Evolutionary conservation across 2,888 invertebrate genomes (phyloP).

Genomic region (Unio pictorum): DNA sequence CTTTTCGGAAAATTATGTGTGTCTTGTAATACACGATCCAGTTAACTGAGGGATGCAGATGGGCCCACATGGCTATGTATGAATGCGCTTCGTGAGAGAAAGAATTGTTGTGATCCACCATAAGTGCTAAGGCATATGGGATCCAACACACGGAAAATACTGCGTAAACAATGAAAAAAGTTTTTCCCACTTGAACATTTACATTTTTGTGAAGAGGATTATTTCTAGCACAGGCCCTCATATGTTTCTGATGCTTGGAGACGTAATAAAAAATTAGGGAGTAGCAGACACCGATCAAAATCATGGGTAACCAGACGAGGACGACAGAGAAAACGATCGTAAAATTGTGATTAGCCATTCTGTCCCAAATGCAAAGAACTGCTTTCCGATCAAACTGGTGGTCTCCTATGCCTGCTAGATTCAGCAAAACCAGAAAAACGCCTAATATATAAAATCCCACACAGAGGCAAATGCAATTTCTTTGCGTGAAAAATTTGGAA

Average conservation of each 20-base stretch:
- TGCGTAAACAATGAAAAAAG: conserved; percentile 29
- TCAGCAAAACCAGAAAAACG: conserved; percentile 37
- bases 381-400: conserved; percentile 45
- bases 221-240: neutral
- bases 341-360: conserved; percentile 37
- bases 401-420: conserved; percentile 41
- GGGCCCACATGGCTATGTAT: conserved; percentile 35
- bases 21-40: conserved; percentile 37
- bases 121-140: conserved; percentile 37
- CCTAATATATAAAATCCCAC: conserved; percentile 30
- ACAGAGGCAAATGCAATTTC: conserved; percentile 23
- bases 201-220: neutral
- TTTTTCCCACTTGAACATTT: conserved; percentile 26
- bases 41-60: conserved; percentile 42
- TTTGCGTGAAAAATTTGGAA: conserved; percentile 25
- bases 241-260: neutral
- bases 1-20: conserved; percentile 28
- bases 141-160: conserved; percentile 41
- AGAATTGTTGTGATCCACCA: conserved; percentile 24
- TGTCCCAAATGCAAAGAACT: conserved; percentile 49
- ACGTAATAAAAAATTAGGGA: conserved; percentile 19
- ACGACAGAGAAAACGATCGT: conserved; percentile 40
- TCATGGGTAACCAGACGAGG: conserved; percentile 29
- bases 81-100: conserved; percentile 31
- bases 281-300: conserved; percentile 31